phyloP scores from a whole-genome alignment of 2,888 invertebrate genomes.

The Cataglyphis cursor region DNA sequence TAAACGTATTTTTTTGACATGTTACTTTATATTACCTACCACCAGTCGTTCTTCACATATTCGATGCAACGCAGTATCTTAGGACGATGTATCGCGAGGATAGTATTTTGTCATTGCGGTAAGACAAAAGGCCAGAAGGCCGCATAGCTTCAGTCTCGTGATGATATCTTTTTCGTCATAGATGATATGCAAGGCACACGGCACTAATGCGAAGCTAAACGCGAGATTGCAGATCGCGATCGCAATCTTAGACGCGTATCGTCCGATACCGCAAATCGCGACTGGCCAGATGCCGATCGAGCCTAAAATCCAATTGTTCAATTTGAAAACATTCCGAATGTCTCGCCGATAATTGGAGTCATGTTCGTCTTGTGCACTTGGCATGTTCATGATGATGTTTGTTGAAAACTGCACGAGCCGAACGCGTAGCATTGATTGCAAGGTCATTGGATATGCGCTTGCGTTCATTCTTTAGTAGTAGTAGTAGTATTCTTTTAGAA shows the following conservation, averaged over 20 bases:
- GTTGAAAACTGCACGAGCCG: slow-evolving; percentile 52
- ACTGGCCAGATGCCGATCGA: slow-evolving; percentile 77
- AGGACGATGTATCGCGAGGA: slow-evolving; percentile 63
- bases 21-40: slow-evolving; percentile 36
- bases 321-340: slow-evolving; percentile 51
- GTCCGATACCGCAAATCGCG: neutral
- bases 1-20: neutral
- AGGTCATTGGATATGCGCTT: slow-evolving; percentile 31
- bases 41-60: slow-evolving; percentile 75
- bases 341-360: slow-evolving; percentile 18
- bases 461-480: slow-evolving; percentile 6
- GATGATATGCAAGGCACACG: slow-evolving; percentile 70
- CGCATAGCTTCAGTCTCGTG: slow-evolving; percentile 67
- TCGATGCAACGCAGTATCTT: slow-evolving; percentile 71
- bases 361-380: neutral
- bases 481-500: neutral
- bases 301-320: slow-evolving; percentile 70
- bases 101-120: slow-evolving; percentile 75
- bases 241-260: slow-evolving; percentile 26
- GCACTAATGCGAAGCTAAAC: slow-evolving; percentile 74
- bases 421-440: slow-evolving; percentile 55
- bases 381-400: slow-evolving; percentile 21
- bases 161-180: slow-evolving; percentile 66
- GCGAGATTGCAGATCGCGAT: slow-evolving; percentile 55
- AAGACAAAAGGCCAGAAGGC: slow-evolving; percentile 71